Evolutionary conservation across 2,113 vertebrate genomes (phyloP), one percentile per base, ranked within the genome.

Genomic region (Oceanites oceanicus): DNA sequence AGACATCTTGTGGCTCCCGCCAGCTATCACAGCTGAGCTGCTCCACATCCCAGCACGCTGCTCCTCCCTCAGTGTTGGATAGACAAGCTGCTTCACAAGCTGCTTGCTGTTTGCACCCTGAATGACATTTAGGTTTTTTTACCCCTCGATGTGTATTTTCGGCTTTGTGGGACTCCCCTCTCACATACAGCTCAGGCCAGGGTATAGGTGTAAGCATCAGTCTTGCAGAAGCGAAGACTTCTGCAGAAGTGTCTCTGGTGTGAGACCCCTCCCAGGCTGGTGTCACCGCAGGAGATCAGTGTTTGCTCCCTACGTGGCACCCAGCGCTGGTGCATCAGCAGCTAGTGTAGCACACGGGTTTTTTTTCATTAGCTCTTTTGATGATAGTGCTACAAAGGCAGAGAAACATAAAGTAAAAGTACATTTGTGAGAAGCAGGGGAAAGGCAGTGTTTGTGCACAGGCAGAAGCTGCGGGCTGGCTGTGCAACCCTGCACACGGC

Each of bases 1-100:
- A 80, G 97, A 91, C 98, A 98, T 97, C 98, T 44, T 97, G 97
- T 97, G 98, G 97, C 29, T 52, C 38, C 49, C 22, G 1, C 42
- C 56, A 72, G 91, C 65, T 93, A 97, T 92, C 93, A 88, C 96
- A 97, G 63, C 74, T 42, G 65, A 82, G 53, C 44, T 53, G 67
- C 49, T 74, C 45, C 71, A 11, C 42, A 15, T 13, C 58, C 16
- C 62, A 70, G 77, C 52, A 5, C 3, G 0, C 44, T 25, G 77
- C 42, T 65, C 36, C 72, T 77, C 67, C 67, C 1, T 2, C 71
- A 7, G 34, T 5, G 10, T 4, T 21, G 56, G 56, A 15, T 3
- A 23, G n/a, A 38, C 38, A 50, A 87, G 19, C 29, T 1, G 9
- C 19, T 45, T 36, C 36, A 4, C 26, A 49, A 36, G 8, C 58